A percentile compares a stretch with the other conserved stretches of the same genome.
phyloP scores from a whole-genome alignment of 2,888 invertebrate genomes.

The Athripsodes cinereus region DNA sequence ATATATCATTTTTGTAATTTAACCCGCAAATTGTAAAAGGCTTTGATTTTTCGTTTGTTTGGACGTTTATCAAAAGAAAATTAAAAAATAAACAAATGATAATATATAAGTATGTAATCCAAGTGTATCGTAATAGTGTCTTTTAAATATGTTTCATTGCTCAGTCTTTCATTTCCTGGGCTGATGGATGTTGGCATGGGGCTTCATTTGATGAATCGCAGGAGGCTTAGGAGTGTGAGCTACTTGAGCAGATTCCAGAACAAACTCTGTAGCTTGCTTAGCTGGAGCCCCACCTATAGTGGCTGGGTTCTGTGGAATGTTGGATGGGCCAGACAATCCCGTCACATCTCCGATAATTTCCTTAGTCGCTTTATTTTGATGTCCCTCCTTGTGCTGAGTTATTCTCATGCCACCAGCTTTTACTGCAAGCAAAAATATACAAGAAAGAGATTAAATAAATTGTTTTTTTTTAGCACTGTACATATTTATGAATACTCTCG shows the following conservation, averaged over 20 bases:
- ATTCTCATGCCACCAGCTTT: slow-evolving; percentile 92
- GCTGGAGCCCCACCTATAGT: slow-evolving; percentile 75
- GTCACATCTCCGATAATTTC: slow-evolving; percentile 64
- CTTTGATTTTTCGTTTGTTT: no score
- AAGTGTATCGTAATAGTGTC: background rate
- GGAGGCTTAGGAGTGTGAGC: slow-evolving; percentile 79
- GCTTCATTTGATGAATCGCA: slow-evolving; percentile 52
- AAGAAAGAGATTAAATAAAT: background rate
- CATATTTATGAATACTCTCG: no score
- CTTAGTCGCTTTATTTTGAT: slow-evolving; percentile 58
- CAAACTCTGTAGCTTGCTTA: slow-evolving; percentile 81
- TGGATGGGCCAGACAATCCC: slow-evolving; percentile 64
- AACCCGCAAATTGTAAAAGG: no score
- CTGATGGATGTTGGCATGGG: slow-evolving; percentile 73
- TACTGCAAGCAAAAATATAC: slow-evolving; percentile 47
- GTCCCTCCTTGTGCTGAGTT: slow-evolving; percentile 75
- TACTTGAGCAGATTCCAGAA: slow-evolving; percentile 77
- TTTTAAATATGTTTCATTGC: no score
- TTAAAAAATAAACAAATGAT: no score
- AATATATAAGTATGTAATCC: no score
- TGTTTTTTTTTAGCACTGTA: no score
- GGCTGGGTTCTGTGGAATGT: slow-evolving; percentile 69
- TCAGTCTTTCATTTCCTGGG: slow-evolving; percentile 69
- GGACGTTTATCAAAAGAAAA: no score
- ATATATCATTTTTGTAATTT: no score